Evolutionary conservation across 2,888 invertebrate species (phyloP).

Genomic region (Timandra comae): DNA sequence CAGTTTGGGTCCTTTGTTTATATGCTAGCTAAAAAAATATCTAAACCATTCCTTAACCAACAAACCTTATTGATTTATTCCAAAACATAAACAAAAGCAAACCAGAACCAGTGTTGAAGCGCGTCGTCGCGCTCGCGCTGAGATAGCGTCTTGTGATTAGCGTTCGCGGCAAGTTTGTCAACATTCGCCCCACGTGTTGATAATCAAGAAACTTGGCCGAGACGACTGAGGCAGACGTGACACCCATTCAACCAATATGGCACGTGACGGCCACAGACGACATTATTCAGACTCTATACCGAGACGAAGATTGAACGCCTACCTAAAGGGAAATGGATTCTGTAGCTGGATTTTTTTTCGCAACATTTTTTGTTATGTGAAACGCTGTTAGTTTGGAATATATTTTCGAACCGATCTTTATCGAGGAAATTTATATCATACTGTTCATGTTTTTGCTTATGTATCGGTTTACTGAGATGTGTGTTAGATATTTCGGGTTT

Average conservation of each 20-base stretch:
- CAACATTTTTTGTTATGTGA: constrained; percentile 4
- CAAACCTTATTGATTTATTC: too few species aligned
- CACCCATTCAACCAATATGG: constrained; percentile 54
- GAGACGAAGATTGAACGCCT: constrained; percentile 8
- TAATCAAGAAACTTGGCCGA: constrained; percentile 66
- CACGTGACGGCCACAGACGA: constrained; percentile 38
- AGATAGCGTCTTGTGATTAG: constrained; percentile 35
- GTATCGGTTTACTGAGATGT: too few species aligned
- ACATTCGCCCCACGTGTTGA: constrained; percentile 61
- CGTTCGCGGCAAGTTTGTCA: constrained; percentile 27
- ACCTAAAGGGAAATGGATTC: constrained; percentile 8
- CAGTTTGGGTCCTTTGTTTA: too few species aligned
- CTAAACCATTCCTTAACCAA: too few species aligned
- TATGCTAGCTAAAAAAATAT: too few species aligned
- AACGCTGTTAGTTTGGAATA: too few species aligned
- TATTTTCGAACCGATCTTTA: too few species aligned
- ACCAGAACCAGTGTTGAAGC: constrained; percentile 10
- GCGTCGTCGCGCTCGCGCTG: too few species aligned
- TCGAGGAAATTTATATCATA: too few species aligned
- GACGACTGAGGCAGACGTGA: constrained; percentile 55
- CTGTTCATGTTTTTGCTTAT: too few species aligned
- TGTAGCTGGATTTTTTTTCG: constrained; percentile 5
- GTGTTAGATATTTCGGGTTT: too few species aligned
- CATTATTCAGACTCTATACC: constrained; percentile 17
- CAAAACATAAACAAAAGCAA: constrained; percentile 18